Evolutionary conservation across 1,140 invertebrate species (phyloP).

Genomic region (Dendroctonus valens): DNA sequence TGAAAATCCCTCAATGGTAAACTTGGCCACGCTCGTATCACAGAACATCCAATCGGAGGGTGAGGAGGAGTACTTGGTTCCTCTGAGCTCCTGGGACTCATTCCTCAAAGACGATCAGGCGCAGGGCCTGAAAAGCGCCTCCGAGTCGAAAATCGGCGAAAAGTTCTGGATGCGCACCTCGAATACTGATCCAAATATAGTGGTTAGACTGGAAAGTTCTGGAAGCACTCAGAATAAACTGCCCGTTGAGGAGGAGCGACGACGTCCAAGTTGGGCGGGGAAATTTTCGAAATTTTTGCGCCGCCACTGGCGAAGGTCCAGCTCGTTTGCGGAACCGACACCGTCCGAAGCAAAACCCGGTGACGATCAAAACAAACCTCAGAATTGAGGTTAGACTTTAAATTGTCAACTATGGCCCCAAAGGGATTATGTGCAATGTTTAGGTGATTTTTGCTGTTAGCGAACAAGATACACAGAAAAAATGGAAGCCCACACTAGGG

Average conservation of each 20-base stretch:
- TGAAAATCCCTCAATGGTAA: constrained; percentile 47
- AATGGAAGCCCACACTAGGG: background rate
- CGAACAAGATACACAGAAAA: too few species aligned
- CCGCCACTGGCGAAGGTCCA: constrained; percentile 32
- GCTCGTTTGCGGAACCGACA: background rate
- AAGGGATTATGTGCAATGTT: too few species aligned
- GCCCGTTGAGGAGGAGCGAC: background rate
- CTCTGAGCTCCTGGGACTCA: constrained; percentile 47
- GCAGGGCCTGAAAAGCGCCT: constrained; percentile 15
- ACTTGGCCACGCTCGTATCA: constrained; percentile 45
- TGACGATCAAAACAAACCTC: constrained; percentile 9
- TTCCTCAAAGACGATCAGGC: constrained; percentile 30
- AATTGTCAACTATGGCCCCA: background rate
- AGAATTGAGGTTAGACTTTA: constrained; percentile 31
- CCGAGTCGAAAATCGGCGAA: constrained; percentile 26
- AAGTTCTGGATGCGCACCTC: background rate
- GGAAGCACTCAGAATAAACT: constrained; percentile 3
- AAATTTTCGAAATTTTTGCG: constrained; percentile 41
- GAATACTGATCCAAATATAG: constrained; percentile 14
- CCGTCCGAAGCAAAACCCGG: background rate
- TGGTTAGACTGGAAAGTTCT: constrained; percentile 1
- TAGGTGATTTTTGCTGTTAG: too few species aligned
- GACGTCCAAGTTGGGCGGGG: constrained; percentile 37
- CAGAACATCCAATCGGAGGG: constrained; percentile 35
- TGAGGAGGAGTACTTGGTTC: constrained; percentile 44